Percentiles rank a stretch among this genome's conserved stretches.
phyloP scores from a whole-genome alignment of 2,888 invertebrate species.

The Empis stercorea region DNA sequence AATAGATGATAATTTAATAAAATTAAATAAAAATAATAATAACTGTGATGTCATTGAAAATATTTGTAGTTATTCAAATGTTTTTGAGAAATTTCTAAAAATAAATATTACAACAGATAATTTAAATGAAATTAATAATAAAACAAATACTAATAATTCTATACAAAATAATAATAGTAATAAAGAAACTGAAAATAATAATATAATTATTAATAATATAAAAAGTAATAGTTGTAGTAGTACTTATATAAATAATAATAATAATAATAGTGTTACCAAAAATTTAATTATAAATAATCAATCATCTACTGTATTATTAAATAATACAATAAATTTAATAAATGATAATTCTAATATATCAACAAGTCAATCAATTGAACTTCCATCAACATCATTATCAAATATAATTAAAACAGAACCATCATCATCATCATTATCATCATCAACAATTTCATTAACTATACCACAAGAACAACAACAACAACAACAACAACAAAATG shows the following conservation, averaged over 20 bases:
- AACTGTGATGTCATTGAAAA: neutral
- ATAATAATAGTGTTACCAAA: neutral
- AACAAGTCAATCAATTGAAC: too few relatives aligned
- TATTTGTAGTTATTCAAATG: neutral
- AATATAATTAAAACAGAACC: neutral
- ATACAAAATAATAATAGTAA: neutral
- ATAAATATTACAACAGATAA: too few relatives aligned
- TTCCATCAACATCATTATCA: neutral
- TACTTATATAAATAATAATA: neutral
- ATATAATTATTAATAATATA: neutral
- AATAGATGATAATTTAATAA: neutral
- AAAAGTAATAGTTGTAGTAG: neutral
- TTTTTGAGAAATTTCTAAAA: neutral
- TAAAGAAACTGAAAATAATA: neutral
- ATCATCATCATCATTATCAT: neutral
- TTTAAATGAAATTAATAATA: neutral
- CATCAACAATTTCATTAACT: neutral
- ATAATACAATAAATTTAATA: neutral
- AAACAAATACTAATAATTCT: neutral
- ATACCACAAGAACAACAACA: neutral
- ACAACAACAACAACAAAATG: neutral
- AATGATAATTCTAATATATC: too few relatives aligned
- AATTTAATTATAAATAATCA: neutral
- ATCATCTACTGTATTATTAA: neutral
- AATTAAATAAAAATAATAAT: constrained; percentile 3